These are phyloP conservation scores for Archaeoteleia sp. DNA, from an alignment of 2,888 invertebrate genomes.

Conservation along the genomic window DNA sequence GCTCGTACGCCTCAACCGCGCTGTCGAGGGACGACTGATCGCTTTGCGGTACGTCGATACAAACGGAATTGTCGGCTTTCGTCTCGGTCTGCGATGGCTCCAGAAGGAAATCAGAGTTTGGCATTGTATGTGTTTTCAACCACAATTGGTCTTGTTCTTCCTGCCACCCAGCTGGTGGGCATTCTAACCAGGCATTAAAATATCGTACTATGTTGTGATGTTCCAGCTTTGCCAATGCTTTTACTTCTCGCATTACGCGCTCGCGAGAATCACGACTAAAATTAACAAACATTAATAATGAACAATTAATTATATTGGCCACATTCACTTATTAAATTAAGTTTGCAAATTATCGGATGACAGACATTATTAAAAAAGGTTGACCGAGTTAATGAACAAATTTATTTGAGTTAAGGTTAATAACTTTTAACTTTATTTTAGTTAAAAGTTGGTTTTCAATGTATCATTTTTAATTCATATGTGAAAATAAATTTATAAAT, in stretches of 20 bases:
- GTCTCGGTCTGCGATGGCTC: slow-evolving; percentile 59
- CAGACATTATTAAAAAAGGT: too few relatives aligned
- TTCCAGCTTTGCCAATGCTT: slow-evolving; percentile 94
- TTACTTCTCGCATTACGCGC: slow-evolving; percentile 94
- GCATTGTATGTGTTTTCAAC: slow-evolving; percentile 71
- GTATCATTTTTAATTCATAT: too few relatives aligned
- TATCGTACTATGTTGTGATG: slow-evolving; percentile 97
- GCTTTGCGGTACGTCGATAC: slow-evolving; percentile 63
- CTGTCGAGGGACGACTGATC: slow-evolving; percentile 67
- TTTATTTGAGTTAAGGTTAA: too few relatives aligned
- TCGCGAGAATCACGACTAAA: slow-evolving; percentile 86
- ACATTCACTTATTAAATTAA: too few relatives aligned
- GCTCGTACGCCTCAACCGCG: slow-evolving; percentile 63
- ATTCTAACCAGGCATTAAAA: slow-evolving; percentile 96
- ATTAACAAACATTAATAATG: slow-evolving; percentile 44
- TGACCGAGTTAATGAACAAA: too few relatives aligned
- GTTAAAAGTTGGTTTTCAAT: too few relatives aligned
- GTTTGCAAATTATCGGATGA: too few relatives aligned
- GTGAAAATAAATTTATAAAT: too few relatives aligned
- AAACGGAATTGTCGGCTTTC: slow-evolving; percentile 60
- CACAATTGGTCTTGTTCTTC: slow-evolving; percentile 84
- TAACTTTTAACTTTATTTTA: too few relatives aligned
- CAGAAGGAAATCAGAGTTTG: slow-evolving; percentile 60
- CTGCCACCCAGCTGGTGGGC: slow-evolving; percentile 92
- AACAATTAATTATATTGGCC: too few relatives aligned